Conservation (phyloP, 2,888 invertebrate genomes). For the Oithona nana region DNA sequence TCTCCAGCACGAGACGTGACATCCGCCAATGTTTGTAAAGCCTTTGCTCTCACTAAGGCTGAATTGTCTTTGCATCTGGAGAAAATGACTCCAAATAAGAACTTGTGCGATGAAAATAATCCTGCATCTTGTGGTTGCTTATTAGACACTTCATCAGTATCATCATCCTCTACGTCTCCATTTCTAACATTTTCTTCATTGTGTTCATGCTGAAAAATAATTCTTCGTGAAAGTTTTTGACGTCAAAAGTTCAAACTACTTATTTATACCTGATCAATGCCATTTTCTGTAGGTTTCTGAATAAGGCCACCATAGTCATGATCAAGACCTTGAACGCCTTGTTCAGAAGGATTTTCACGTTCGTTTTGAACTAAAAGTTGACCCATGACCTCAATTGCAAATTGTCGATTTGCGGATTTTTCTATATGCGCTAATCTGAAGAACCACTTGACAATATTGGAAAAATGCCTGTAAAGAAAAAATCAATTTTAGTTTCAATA, state of each 20-base stretch:
- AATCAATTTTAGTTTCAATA: no score
- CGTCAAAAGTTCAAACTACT: no score
- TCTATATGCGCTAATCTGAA: conserved; percentile 27
- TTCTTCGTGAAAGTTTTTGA: no score
- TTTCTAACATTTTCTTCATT: not conserved
- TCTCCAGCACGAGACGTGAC: conserved; percentile 26
- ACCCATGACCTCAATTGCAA: conserved; percentile 34
- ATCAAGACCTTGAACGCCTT: conserved; percentile 6
- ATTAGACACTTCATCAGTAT: no score
- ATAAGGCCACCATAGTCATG: not conserved
- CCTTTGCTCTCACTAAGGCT: conserved; percentile 40
- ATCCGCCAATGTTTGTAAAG: conserved; percentile 38
- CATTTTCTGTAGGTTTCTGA: not conserved
- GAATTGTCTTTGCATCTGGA: conserved; percentile 38
- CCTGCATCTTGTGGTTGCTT: no score
- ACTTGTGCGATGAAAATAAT: conserved; percentile 21
- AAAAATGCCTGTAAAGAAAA: no score
- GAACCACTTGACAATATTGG: conserved; percentile 29
- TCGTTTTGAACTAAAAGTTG: conserved; percentile 25
- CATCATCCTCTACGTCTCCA: not conserved
- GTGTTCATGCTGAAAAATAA: no score
- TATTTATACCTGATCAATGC: not conserved
- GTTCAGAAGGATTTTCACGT: not conserved
- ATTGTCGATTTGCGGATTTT: conserved; percentile 31
- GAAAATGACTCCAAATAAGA: conserved; percentile 34